A percentile compares a stretch with the other conserved stretches of the same genome.
phyloP scores from a whole-genome alignment of 2,888 invertebrate species.

The Brenthis hecate region DNA sequence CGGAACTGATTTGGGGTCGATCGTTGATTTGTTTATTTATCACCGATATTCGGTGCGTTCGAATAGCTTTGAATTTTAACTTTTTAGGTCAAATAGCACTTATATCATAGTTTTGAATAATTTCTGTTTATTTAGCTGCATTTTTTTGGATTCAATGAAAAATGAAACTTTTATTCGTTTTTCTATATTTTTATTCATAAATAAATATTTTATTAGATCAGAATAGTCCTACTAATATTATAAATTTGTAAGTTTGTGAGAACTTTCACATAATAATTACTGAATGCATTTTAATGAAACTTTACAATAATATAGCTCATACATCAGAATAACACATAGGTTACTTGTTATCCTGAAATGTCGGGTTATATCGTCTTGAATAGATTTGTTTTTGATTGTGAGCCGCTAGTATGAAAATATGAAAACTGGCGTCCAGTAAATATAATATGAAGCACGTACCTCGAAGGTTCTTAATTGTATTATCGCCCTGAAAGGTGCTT shows the following conservation, averaged over 20 bases:
- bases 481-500: constrained; percentile 57
- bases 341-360: no score
- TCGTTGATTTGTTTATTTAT: constrained; percentile 35
- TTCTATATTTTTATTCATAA: not conserved
- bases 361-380: no score
- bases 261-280: no score
- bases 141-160: no score
- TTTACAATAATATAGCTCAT: no score
- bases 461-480: constrained; percentile 65
- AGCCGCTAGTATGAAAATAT: no score
- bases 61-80: constrained; percentile 24
- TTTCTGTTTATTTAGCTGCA: not conserved
- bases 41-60: constrained; percentile 22
- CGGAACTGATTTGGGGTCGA: constrained; percentile 46
- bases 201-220: no score
- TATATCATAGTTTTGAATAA: not conserved
- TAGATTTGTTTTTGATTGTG: no score
- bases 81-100: constrained; percentile 8
- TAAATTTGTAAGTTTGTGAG: no score
- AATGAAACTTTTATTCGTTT: not conserved
- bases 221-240: no score
- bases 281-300: no score
- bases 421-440: constrained; percentile 2
- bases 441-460: constrained; percentile 39
- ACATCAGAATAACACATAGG: no score